phyloP scores from a whole-genome alignment of 2,113 vertebrate species.

The Machaerirhynchus nigripectus region DNA sequence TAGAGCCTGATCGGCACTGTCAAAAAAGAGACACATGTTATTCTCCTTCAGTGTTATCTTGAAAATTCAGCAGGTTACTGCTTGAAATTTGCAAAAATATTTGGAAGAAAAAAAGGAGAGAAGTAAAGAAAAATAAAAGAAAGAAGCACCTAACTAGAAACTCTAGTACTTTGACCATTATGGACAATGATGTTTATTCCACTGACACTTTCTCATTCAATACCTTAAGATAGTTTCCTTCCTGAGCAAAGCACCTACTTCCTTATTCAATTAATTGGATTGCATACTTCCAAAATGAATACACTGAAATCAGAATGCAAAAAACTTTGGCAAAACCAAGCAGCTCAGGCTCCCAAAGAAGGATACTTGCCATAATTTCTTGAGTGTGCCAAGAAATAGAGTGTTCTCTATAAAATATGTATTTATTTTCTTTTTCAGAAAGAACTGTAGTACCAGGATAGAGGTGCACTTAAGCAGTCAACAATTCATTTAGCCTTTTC shows the following conservation, averaged over 20 bases:
- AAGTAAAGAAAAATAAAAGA: not conserved
- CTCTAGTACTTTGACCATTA: not conserved
- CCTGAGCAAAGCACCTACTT: not conserved
- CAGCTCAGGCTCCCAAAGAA: not conserved
- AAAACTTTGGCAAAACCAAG: not conserved
- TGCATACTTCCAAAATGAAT: not conserved
- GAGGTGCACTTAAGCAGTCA: not conserved
- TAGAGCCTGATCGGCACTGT: conserved; percentile 94
- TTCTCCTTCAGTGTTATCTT: not conserved
- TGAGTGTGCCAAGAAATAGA: not conserved
- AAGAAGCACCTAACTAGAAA: not conserved
- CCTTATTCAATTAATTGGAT: not conserved
- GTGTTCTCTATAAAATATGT: not conserved
- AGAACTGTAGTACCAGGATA: not conserved
- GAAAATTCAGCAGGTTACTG: not conserved
- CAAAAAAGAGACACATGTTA: not conserved
- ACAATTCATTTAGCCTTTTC: not conserved
- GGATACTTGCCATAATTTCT: not conserved
- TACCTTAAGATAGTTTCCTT: not conserved
- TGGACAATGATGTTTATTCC: not conserved
- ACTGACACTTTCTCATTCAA: not conserved
- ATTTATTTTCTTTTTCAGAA: not conserved
- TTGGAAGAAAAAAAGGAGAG: not conserved
- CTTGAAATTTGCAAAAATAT: not conserved
- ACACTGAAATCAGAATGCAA: not conserved